A percentile compares a stretch with the other conserved stretches of the same genome.
Conservation (phyloP, 2,113 vertebrate species). For the Megaceryle maxima region DNA sequence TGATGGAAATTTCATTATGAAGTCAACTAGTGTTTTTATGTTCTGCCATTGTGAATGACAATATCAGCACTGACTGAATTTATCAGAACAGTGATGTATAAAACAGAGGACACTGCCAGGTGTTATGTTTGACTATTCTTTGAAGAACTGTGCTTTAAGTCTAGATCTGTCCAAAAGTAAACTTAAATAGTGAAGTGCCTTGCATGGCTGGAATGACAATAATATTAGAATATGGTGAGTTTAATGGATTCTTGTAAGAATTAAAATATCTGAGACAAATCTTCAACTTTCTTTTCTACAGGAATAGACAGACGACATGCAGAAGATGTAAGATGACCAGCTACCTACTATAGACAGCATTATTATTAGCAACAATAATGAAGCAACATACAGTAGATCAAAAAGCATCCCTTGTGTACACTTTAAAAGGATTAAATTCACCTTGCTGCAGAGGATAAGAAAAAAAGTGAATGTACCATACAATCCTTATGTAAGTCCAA, state of each 20-base stretch:
- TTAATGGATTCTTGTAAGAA: not conserved
- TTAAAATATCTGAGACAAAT: not conserved
- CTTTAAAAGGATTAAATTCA: slow-evolving; percentile 10
- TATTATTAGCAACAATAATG: not conserved
- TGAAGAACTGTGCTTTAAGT: not conserved
- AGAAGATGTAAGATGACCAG: not conserved
- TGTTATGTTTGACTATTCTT: not conserved
- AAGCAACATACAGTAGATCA: not conserved
- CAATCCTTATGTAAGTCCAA: not conserved
- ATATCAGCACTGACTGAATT: not conserved
- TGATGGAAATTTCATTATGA: not conserved
- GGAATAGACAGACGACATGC: not conserved
- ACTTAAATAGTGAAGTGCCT: not conserved
- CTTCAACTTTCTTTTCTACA: not conserved
- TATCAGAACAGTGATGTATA: not conserved
- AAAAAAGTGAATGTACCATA: not conserved
- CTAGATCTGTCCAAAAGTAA: not conserved
- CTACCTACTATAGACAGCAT: not conserved
- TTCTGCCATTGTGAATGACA: not conserved
- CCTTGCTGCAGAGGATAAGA: slow-evolving; percentile 13
- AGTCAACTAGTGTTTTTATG: not conserved
- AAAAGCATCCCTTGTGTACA: not conserved
- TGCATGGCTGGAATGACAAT: not conserved
- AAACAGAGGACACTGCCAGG: not conserved
- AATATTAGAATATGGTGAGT: not conserved